Evolutionary conservation across 2,113 vertebrate genomes (phyloP).

Genomic region (Leucoraja erinaceus): DNA sequence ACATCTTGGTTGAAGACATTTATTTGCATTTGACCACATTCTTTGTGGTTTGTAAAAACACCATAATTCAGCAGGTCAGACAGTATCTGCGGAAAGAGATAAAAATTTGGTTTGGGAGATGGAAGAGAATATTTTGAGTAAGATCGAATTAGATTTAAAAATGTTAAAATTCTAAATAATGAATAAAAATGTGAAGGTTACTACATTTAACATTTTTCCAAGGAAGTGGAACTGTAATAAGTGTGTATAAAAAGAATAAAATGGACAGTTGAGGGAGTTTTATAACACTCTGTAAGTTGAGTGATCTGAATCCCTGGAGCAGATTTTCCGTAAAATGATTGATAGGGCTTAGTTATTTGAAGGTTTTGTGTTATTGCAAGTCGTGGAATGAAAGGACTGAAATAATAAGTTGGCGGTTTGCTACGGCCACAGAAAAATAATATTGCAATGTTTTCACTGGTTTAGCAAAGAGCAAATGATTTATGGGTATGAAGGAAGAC

Average conservation of each 20-base stretch:
- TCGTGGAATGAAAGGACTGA: not conserved
- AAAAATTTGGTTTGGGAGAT: not conserved
- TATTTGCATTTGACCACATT: no score
- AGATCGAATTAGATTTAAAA: not conserved
- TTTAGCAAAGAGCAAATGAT: not conserved
- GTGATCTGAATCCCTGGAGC: not conserved
- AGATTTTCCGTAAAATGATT: not conserved
- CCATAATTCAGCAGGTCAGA: no score
- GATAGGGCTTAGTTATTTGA: not conserved
- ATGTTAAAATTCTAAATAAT: not conserved
- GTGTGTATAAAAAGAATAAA: not conserved
- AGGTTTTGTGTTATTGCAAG: not conserved
- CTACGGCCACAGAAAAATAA: not conserved
- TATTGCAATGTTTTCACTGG: not conserved
- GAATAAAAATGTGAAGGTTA: not conserved
- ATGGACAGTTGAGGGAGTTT: not conserved
- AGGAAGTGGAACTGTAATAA: not conserved
- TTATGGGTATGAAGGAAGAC: not conserved
- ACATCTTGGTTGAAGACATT: no score
- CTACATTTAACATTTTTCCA: not conserved
- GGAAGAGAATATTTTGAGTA: not conserved
- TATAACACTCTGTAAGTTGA: not conserved
- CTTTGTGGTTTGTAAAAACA: no score
- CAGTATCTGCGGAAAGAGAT: not conserved
- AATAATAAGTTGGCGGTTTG: not conserved